phyloP scores from a whole-genome alignment of 2,797 vertebrate species.

The Lepilemur septentrionalis region DNA sequence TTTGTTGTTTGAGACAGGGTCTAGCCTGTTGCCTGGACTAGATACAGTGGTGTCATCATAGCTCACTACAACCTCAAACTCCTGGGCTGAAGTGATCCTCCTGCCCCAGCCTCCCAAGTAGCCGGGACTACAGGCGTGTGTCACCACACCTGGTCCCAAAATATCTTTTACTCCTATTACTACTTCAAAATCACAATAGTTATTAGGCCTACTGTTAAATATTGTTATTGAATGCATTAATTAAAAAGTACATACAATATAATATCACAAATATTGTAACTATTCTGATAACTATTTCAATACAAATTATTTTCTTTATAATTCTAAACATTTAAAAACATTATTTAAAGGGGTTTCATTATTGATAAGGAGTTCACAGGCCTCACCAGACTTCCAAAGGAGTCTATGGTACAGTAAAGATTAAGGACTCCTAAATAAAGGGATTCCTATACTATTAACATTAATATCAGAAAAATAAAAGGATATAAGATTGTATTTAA shows the following conservation, averaged over 20 bases:
- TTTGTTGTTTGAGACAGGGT: neutral
- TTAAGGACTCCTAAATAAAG: neutral
- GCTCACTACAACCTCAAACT: neutral
- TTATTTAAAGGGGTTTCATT: neutral
- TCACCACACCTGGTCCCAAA: neutral
- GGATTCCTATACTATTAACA: neutral
- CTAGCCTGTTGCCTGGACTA: neutral
- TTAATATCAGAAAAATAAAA: neutral
- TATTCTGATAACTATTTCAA: constrained; percentile 12
- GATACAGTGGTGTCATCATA: neutral
- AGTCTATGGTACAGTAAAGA: neutral
- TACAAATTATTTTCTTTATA: neutral
- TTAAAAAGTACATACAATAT: neutral
- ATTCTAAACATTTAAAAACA: neutral
- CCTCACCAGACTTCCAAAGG: neutral
- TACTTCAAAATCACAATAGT: constrained; percentile 12
- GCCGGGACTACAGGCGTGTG: neutral
- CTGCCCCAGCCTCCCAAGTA: too few relatives aligned
- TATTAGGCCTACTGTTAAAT: neutral
- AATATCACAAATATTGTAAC: constrained; percentile 10
- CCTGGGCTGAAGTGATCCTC: neutral
- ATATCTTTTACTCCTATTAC: neutral
- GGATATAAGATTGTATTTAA: neutral
- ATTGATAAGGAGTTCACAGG: neutral
- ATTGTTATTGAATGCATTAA: neutral